Conservation (phyloP, 2,888 invertebrate species). For the Dasypogon diadema region DNA sequence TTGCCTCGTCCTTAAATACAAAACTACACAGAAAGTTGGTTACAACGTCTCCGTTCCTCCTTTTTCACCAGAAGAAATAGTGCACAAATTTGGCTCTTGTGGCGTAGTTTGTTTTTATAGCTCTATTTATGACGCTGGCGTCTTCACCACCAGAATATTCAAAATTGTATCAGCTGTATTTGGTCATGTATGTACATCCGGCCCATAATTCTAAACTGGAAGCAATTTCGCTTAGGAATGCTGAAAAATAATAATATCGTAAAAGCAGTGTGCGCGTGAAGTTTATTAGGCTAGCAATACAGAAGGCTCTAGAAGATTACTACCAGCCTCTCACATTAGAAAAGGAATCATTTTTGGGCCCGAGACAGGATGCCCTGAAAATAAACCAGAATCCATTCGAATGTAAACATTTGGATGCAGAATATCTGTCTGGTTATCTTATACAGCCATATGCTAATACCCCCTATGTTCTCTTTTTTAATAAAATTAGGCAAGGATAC, state of each 20-base stretch:
- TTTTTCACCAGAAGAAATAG: too few species aligned
- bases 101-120: conserved; percentile 32
- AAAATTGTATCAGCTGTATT: conserved; percentile 23
- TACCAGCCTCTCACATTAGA: neutral
- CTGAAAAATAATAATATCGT: conserved; percentile 40
- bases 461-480: conserved; percentile 6
- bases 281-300: conserved; percentile 19
- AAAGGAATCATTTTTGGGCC: neutral
- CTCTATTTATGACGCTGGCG: conserved; percentile 12
- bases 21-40: too few species aligned
- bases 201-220: conserved; percentile 17
- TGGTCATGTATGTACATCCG: conserved; percentile 29
- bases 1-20: neutral
- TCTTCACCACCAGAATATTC: conserved; percentile 17
- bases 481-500: conserved; percentile 42
- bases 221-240: conserved; percentile 29
- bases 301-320: neutral
- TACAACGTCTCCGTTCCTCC: neutral
- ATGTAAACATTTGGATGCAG: conserved; percentile 28
- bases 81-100: conserved; percentile 31
- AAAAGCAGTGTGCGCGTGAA: conserved; percentile 39
- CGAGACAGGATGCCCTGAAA: neutral
- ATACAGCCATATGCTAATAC: conserved; percentile 23
- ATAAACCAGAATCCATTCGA: conserved; percentile 27
- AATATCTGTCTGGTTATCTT: conserved; percentile 18